These are phyloP conservation scores for Lycocerus yunnanus DNA, from an alignment of 2,888 invertebrate genomes.

Conservation along the genomic window DNA sequence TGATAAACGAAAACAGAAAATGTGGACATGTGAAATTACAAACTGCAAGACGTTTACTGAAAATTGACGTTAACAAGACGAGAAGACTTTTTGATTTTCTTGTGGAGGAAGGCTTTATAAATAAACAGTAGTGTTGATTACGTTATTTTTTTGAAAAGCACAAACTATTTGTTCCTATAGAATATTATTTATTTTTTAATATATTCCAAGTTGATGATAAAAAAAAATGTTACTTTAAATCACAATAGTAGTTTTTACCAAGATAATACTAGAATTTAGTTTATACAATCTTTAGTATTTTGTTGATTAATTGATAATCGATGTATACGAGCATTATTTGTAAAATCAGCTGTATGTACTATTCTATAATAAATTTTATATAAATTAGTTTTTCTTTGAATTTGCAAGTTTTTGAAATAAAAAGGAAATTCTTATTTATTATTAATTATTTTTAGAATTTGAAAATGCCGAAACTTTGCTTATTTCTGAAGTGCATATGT, in stretches of 20 bases:
- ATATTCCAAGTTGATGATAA: background rate
- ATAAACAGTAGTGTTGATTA: slow-evolving; percentile 53
- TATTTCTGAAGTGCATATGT: slow-evolving; percentile 95
- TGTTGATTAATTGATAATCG: background rate
- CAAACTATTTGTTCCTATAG: background rate
- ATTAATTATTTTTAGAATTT: slow-evolving; percentile 73
- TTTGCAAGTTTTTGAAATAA: background rate
- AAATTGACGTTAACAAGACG: slow-evolving; percentile 94
- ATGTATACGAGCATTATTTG: background rate
- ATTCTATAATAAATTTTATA: background rate
- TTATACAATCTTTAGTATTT: background rate
- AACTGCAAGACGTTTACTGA: slow-evolving; percentile 81
- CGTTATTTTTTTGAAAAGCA: background rate
- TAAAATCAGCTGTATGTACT: background rate
- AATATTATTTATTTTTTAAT: background rate
- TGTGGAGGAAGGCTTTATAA: slow-evolving; percentile 71
- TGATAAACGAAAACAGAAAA: slow-evolving; percentile 78
- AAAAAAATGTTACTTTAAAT: background rate
- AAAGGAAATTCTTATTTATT: background rate
- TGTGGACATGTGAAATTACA: slow-evolving; percentile 74
- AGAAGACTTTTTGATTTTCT: slow-evolving; percentile 84
- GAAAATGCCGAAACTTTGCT: slow-evolving; percentile 97
- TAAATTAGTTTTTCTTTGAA: background rate
- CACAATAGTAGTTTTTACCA: background rate
- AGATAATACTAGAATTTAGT: background rate